Evolutionary conservation across 2,113 vertebrate species (phyloP).

Genomic region (Aphyosemion australe): DNA sequence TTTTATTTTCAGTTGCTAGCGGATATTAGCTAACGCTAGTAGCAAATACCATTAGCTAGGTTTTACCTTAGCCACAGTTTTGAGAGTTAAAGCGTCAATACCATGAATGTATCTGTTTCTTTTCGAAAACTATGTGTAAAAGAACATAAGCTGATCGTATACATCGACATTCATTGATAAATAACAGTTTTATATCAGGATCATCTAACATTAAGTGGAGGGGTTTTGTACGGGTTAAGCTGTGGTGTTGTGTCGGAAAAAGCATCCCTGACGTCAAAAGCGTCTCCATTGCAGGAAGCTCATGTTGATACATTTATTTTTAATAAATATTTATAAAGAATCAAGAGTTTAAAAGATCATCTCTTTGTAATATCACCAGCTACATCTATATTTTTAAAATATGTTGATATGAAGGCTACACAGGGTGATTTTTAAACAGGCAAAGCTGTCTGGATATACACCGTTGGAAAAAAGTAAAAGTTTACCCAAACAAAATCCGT

Average conservation of each 20-base stretch:
- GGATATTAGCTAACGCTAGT: conserved; percentile 7
- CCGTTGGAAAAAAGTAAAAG: too few species aligned
- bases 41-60: conserved; percentile 35
- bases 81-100: conserved; percentile 16
- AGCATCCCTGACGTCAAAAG: background rate
- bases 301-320: background rate
- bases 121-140: background rate
- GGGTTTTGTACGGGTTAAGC: conserved; percentile 1
- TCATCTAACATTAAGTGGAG: background rate
- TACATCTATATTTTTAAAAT: too few species aligned
- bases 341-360: too few species aligned
- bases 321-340: background rate
- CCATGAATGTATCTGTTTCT: background rate
- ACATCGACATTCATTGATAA: background rate
- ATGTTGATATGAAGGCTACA: too few species aligned
- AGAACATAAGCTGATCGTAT: background rate
- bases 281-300: too few species aligned
- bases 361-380: too few species aligned
- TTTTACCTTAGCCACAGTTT: conserved; percentile 23
- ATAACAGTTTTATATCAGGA: background rate
- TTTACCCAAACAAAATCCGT: too few species aligned
- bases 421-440: too few species aligned
- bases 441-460: too few species aligned
- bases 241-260: conserved; percentile 29
- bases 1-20: conserved; percentile 28